Evolutionary conservation across 2,888 invertebrate genomes (phyloP).

Genomic region (Monopis laevigella): DNA sequence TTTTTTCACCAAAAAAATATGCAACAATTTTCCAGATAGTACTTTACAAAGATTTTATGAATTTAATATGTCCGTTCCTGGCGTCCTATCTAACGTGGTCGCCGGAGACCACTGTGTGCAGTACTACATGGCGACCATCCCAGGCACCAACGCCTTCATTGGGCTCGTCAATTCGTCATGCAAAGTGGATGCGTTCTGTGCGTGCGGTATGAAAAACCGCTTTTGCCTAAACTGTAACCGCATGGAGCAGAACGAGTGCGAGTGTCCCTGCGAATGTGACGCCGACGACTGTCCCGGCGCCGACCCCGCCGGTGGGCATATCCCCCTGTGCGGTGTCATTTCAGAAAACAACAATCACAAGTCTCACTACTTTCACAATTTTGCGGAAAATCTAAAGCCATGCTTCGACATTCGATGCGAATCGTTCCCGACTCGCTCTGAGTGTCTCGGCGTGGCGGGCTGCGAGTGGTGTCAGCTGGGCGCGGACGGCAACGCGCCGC

Average conservation of each 20-base stretch:
- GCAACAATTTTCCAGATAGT: constrained; percentile 85
- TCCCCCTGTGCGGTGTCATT: constrained; percentile 52
- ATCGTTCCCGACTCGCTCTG: constrained; percentile 67
- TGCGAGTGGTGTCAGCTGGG: constrained; percentile 93
- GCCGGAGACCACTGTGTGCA: constrained; percentile 89
- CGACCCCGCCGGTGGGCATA: constrained; percentile 38
- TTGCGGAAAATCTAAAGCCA: constrained; percentile 65
- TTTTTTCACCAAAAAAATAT: constrained; percentile 84
- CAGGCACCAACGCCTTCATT: constrained; percentile 88
- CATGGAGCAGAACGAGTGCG: constrained; percentile 94
- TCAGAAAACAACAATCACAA: constrained; percentile 58
- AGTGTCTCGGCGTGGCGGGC: constrained; percentile 80
- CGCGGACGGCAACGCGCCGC: constrained; percentile 74
- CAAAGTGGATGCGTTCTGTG: constrained; percentile 86
- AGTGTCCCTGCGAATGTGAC: constrained; percentile 93
- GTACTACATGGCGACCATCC: constrained; percentile 83
- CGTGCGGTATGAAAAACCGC: constrained; percentile 89
- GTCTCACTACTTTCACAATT: constrained; percentile 56
- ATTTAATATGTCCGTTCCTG: constrained; percentile 82
- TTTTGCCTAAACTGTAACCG: constrained; percentile 91
- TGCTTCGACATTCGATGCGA: constrained; percentile 78
- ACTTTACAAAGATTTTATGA: constrained; percentile 86
- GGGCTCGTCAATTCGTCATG: constrained; percentile 90
- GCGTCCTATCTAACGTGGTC: constrained; percentile 82
- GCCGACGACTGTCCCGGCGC: constrained; percentile 46